Evolutionary conservation across 1,140 invertebrate genomes (phyloP), one percentile per base, ranked within the genome.

Genomic region (Drosophila setifemur): DNA sequence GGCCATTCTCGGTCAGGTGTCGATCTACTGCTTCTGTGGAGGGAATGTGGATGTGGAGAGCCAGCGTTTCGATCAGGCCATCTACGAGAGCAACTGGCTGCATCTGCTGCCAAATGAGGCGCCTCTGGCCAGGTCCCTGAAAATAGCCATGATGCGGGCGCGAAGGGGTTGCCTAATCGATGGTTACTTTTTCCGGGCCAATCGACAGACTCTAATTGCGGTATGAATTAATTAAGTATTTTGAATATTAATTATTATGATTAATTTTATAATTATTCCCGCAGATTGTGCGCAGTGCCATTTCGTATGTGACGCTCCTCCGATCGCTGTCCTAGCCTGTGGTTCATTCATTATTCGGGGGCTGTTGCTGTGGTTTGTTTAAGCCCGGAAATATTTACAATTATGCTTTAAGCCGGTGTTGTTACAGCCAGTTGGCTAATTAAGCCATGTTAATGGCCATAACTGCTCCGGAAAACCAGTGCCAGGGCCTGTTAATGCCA

Each of bases 391-490:
- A 77, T 66, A 71, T 75, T 74, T 79, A 48, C 68, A 72, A 76
- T 82, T 66, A 76, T 54, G 58, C 71, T 85, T 81, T 72, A 74
- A 85, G 70, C 70, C 61, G 42, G 31, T 53, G 55, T 31, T 53
- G 47, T 74, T 73, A 81, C 73, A 79, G 63, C 76, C 66, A 75
- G 47, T 75, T 72, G 16, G 60, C 71, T 83, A 83, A 83, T 82
- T 83, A 82, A 81, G 77, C 72, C 76, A 58, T 76, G 73, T 82
- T 82, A 82, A 83, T 82, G 66, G 60, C 52, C 40, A 71, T 49
- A 57, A 49, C 37, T 55, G 40, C 39, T 21, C 21, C 29, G 67
- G 68, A 61, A 81, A 81, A 78, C 76, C 81, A 61, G 61, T 48
- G 58, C 50, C n/a, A 11, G 25, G 26, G 45, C 45, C 71, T 64